A percentile compares a stretch with the other conserved stretches of the same genome.
phyloP scores from a whole-genome alignment of 2,888 invertebrate genomes.

The Lasioglossum morio region DNA sequence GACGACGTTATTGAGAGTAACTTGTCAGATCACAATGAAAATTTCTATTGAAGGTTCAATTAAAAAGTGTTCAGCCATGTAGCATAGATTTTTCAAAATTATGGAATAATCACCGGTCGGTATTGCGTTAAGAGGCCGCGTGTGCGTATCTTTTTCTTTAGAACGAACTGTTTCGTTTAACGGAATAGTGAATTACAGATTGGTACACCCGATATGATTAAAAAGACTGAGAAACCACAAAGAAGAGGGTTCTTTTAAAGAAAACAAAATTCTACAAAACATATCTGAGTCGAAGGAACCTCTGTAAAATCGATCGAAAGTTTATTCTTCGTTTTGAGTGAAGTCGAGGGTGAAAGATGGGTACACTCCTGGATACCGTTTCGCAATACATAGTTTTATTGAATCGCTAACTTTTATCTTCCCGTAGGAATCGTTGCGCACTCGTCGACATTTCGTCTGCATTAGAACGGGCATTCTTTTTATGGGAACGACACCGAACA shows the following conservation, averaged over 20 bases:
- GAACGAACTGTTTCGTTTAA: not conserved
- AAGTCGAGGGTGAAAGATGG: constrained; percentile 10
- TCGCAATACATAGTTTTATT: constrained; percentile 6
- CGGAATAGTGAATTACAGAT: constrained; percentile 4
- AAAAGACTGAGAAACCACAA: not conserved
- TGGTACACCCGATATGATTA: not conserved
- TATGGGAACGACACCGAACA: not conserved
- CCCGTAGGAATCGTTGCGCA: constrained; percentile 27
- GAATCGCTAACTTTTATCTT: not conserved
- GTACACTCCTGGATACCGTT: not conserved
- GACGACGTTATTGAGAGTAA: too few species aligned
- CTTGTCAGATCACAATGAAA: too few species aligned
- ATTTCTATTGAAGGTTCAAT: too few species aligned
- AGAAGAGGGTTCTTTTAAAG: not conserved
- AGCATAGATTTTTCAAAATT: too few species aligned
- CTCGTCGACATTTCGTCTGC: constrained; percentile 37
- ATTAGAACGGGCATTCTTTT: constrained; percentile 26
- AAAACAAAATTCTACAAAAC: constrained; percentile 2
- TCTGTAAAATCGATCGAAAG: not conserved
- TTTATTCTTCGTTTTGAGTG: not conserved
- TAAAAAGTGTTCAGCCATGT: too few species aligned
- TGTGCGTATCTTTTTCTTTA: not conserved
- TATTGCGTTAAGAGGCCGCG: not conserved
- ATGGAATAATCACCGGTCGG: too few species aligned
- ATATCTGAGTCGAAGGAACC: not conserved